Conservation (phyloP, 2,888 invertebrate genomes). For the Lasiommata megera region DNA sequence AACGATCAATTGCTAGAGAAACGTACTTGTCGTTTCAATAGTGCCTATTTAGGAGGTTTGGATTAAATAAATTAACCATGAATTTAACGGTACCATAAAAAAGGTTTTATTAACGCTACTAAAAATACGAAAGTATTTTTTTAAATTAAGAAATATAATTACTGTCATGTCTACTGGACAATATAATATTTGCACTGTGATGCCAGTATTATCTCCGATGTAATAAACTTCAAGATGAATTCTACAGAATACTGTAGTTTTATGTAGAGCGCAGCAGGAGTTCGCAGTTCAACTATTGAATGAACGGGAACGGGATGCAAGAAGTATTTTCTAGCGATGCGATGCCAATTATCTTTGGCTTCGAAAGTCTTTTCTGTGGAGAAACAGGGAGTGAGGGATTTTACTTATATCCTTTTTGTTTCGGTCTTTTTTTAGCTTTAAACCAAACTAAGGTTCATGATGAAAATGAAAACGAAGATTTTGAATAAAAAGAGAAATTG, state of each 20-base stretch:
- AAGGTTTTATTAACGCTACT: no score
- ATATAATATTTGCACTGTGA: neutral
- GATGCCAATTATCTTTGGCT: neutral
- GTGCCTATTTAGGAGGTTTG: no score
- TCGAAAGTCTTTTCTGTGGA: neutral
- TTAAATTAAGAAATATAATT: no score
- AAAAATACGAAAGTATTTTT: no score
- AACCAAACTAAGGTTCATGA: neutral
- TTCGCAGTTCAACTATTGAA: conserved; percentile 1
- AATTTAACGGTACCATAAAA: no score
- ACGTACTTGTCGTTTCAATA: no score
- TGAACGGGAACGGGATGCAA: neutral
- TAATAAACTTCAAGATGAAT: neutral
- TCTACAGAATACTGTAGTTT: neutral
- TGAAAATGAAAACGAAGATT: no score
- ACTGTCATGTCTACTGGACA: neutral
- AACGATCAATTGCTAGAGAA: no score
- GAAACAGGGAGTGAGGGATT: neutral
- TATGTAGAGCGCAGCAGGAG: neutral
- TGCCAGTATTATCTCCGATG: neutral
- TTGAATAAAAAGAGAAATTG: no score
- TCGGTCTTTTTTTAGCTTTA: no score
- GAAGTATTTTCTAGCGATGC: neutral
- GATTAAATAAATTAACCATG: no score
- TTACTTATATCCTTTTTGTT: neutral